Percentiles rank a stretch among this genome's conserved stretches.
Conservation (phyloP, 2,888 invertebrate species). For the Hyalella azteca region DNA sequence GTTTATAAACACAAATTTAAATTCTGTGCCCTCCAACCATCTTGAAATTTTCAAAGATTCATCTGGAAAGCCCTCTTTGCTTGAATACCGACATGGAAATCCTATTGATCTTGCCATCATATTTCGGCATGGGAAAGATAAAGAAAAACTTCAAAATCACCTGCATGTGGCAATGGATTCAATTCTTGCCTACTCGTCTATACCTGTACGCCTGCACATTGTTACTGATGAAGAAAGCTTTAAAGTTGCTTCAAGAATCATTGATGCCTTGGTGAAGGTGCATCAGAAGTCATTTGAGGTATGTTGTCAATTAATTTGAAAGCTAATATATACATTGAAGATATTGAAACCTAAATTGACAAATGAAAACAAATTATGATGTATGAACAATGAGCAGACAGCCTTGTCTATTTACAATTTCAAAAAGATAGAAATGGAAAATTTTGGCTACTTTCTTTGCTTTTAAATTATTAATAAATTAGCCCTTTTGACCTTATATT, state of each 20-base stretch:
- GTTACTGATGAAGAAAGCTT: constrained; percentile 56
- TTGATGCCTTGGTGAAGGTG: constrained; percentile 37
- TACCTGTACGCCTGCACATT: constrained; percentile 52
- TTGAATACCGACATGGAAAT: constrained; percentile 45
- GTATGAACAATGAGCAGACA: too few relatives aligned
- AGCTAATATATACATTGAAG: too few relatives aligned
- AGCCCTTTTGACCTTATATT: too few relatives aligned
- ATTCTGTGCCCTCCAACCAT: too few relatives aligned
- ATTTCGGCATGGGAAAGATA: constrained; percentile 51
- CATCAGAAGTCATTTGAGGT: constrained; percentile 44
- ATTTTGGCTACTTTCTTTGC: too few relatives aligned
- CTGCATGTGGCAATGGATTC: constrained; percentile 46
- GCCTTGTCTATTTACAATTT: too few relatives aligned
- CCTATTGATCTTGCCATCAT: constrained; percentile 53
- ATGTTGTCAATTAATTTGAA: constrained; percentile 37
- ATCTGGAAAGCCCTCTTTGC: constrained; percentile 41
- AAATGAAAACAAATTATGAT: background rate
- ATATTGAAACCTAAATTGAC: too few relatives aligned
- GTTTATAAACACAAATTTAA: too few relatives aligned
- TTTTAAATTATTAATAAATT: too few relatives aligned
- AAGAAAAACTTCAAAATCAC: constrained; percentile 43
- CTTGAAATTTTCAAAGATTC: too few relatives aligned
- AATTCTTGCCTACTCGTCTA: constrained; percentile 40
- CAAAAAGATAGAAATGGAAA: too few relatives aligned
- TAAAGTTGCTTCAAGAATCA: constrained; percentile 43